Conservation (phyloP, 2,888 invertebrate genomes). For the Pollenia angustigena region DNA sequence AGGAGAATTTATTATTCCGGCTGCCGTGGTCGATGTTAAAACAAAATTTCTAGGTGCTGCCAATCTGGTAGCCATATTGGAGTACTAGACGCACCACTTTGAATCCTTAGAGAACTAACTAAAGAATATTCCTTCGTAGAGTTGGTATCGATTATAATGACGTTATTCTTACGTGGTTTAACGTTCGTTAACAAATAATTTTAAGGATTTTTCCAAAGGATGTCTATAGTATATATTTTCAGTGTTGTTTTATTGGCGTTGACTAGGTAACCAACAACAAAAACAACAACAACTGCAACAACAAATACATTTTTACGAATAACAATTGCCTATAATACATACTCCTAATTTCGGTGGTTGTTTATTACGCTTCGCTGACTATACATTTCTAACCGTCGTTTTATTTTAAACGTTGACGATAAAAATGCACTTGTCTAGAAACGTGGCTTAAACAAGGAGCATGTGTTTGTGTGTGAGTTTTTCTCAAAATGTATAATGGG, state of each 20-base stretch:
- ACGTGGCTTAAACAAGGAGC: conserved; percentile 42
- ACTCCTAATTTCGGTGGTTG: conserved; percentile 70
- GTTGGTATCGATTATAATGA: conserved; percentile 27
- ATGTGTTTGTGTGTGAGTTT: conserved; percentile 44
- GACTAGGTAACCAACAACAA: conserved; percentile 70
- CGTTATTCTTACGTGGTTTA: conserved; percentile 68
- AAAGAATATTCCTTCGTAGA: not conserved
- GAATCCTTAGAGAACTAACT: not conserved
- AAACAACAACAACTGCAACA: not conserved
- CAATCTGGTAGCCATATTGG: conserved; percentile 67
- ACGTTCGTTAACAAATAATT: conserved; percentile 69
- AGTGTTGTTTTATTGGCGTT: conserved; percentile 67
- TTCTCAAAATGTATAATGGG: not conserved
- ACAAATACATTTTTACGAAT: conserved; percentile 37
- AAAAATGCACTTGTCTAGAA: conserved; percentile 71
- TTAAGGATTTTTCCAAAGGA: conserved; percentile 70
- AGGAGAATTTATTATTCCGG: conserved; percentile 71
- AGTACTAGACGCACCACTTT: not conserved
- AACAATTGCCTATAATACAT: conserved; percentile 63
- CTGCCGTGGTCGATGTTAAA: conserved; percentile 59
- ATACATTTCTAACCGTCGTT: conserved; percentile 60
- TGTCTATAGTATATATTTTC: conserved; percentile 69
- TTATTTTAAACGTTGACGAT: conserved; percentile 62
- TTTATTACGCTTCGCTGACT: conserved; percentile 70
- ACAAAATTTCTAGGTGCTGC: conserved; percentile 71